Evolutionary conservation across 2,888 invertebrate genomes (phyloP).

Genomic region (Drosophila anceps): DNA sequence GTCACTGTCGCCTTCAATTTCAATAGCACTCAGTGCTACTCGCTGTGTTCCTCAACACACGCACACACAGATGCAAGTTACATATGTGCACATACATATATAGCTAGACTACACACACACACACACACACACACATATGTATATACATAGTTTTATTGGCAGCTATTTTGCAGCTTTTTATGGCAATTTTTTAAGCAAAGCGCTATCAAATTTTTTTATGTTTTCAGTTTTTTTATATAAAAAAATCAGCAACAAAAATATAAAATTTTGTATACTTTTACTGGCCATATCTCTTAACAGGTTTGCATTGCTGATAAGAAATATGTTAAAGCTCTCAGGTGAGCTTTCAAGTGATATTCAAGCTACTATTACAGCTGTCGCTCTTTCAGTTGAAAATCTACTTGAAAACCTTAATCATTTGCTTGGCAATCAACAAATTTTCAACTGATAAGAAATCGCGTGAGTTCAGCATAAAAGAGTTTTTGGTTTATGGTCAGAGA

Average conservation of each 20-base stretch:
- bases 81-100: background rate
- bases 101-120: conserved; percentile 22
- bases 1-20: conserved; percentile 76
- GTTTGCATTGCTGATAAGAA: conserved; percentile 12
- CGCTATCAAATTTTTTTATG: conserved; percentile 19
- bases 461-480: conserved; percentile 4
- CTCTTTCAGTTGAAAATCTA: background rate
- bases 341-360: background rate
- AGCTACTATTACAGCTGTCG: conserved; percentile 2
- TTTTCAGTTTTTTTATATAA: conserved; percentile 28
- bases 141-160: conserved; percentile 42
- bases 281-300: background rate
- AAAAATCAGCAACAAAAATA: conserved; percentile 6
- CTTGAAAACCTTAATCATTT: background rate
- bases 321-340: background rate
- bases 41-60: conserved; percentile 44
- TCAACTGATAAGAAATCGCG: conserved; percentile 31
- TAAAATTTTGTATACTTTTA: conserved; percentile 14
- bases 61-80: background rate
- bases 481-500: conserved; percentile 10
- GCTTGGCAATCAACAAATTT: background rate
- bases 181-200: conserved; percentile 36
- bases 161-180: conserved; percentile 63
- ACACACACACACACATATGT: conserved; percentile 8
- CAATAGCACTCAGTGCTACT: conserved; percentile 67